These are phyloP conservation scores for Conus betulinus DNA, from an alignment of 1,140 invertebrate genomes.

Conservation along the genomic window DNA sequence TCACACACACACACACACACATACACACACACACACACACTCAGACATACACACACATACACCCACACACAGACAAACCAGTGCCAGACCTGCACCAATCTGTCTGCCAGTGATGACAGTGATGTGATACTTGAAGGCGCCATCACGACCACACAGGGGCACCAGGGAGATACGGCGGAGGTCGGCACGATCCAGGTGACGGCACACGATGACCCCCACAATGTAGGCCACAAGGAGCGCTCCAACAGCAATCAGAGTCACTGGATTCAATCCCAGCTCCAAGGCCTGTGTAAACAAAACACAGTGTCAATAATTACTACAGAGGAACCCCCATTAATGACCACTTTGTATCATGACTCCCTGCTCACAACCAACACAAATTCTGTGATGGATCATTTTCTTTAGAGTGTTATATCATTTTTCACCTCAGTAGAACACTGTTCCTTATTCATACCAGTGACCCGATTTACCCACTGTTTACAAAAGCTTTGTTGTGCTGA, in stretches of 20 bases:
- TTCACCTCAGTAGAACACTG: too few relatives aligned
- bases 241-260: conserved; percentile 72
- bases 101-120: conserved; percentile 67
- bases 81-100: conserved; percentile 59
- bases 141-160: conserved; percentile 69
- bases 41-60: too few relatives aligned
- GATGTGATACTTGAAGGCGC: conserved; percentile 68
- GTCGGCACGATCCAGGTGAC: conserved; percentile 75
- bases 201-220: conserved; percentile 73
- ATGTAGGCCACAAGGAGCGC: conserved; percentile 75
- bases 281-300: conserved; percentile 52
- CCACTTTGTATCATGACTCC: too few relatives aligned
- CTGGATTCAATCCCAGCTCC: conserved; percentile 64
- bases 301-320: too few relatives aligned
- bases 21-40: too few relatives aligned
- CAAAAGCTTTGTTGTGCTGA: too few relatives aligned
- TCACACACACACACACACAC: not conserved
- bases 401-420: too few relatives aligned
- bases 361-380: too few relatives aligned
- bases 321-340: too few relatives aligned
- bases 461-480: too few relatives aligned
- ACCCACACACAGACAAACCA: not conserved
- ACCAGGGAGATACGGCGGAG: conserved; percentile 64
- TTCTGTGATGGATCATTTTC: too few relatives aligned
- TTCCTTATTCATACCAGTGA: too few relatives aligned